Base-by-base conservation (phyloP, 2,797 vertebrate species). In the Argyrosomus regius region DNA sequence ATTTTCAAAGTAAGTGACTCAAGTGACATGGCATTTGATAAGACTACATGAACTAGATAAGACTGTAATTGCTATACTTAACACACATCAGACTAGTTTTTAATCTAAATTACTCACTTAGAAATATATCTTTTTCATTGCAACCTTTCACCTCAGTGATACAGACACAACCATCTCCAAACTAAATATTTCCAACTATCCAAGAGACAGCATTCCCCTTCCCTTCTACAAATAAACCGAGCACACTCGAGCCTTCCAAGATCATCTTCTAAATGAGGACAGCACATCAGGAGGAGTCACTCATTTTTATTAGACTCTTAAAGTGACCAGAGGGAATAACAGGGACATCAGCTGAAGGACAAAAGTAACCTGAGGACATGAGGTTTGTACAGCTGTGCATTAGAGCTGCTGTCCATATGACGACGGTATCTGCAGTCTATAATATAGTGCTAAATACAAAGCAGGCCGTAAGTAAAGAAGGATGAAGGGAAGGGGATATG, bases 211-310 rank as follows among this genome's bases (percentile, higher is more conserved):
- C 68, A 61, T 81, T 82, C 78, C 75, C 66, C 39, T 72, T 49
- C 45, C 58, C 81, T 69, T 80, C 76, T 56, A 68, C 88, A 91
- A 90, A 93, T 88, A 88, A 92, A 89, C 82, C 7, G 41, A 75
- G 41, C 57, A 8, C 76, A 66, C 65, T 70, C 35, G 0, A 75
- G 66, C 46, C 16, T 57, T 75, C 58, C 61, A 81, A 86, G 61
- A 86, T 77, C 77, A 54, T 71, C 65, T 35, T 78, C 79, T 58
- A 67, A 73, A 83, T 58, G 66, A 85, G 75, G 83, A 72, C 59
- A 81, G 87, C 66, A 75, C 50, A 75, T 89, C 67, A 79, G 77
- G 81, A 81, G 17, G 78, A 80, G 83, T 78, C 64, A 48, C 59
- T 88, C 57, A 13, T 28, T 79, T 81, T 78, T 73, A 62, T 76